Evolutionary conservation across 30 jellyfish, hydroid and myxozoan species (phyloP).

Genomic region (Turritopsis rubra): DNA sequence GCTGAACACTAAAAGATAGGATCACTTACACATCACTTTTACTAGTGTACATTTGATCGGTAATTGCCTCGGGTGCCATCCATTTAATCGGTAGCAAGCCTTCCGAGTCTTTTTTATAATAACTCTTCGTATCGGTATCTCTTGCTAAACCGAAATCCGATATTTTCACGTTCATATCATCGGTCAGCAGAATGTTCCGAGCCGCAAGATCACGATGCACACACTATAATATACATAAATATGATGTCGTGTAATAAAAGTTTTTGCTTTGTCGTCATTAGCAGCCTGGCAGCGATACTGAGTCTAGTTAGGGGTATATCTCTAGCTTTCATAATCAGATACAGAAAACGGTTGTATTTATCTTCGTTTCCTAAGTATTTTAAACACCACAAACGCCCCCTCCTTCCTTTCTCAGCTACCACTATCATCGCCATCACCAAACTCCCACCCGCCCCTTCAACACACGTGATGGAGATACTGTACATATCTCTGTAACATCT

Average conservation of each 20-base stretch:
- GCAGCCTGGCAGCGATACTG: too few relatives aligned
- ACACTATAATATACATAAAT: background rate
- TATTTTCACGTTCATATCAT: background rate
- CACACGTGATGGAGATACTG: too few relatives aligned
- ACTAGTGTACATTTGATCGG: background rate
- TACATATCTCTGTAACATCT: too few relatives aligned
- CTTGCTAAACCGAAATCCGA: background rate
- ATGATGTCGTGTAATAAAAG: background rate
- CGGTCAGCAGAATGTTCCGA: background rate
- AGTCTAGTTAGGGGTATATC: too few relatives aligned
- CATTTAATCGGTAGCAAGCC: background rate
- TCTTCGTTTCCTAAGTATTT: too few relatives aligned
- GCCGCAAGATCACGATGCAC: background rate
- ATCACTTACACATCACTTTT: background rate
- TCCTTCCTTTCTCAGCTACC: too few relatives aligned
- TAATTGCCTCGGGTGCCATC: background rate
- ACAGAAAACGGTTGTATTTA: too few relatives aligned
- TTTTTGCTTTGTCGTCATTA: too few relatives aligned
- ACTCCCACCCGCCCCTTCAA: too few relatives aligned
- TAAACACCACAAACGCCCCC: too few relatives aligned
- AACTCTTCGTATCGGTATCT: background rate
- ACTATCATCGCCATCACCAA: too few relatives aligned
- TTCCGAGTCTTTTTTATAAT: background rate
- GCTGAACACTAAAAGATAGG: background rate
- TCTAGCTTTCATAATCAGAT: too few relatives aligned